Conservation (phyloP, 1,140 invertebrate genomes). For the Marisa cornuarietis region DNA sequence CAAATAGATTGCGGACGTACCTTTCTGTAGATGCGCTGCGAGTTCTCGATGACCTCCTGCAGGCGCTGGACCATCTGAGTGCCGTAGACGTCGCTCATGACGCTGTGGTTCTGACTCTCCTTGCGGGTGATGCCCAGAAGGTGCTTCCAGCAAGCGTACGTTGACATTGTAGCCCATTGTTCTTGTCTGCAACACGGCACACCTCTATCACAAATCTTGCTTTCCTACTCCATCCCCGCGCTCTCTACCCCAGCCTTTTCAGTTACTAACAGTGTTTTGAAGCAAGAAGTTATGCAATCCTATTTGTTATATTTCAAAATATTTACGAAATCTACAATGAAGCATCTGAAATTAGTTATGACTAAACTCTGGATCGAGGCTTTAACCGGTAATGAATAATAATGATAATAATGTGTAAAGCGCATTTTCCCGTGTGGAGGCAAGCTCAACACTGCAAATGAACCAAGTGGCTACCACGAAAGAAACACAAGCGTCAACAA, state of each 20-base stretch:
- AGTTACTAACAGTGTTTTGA: no score
- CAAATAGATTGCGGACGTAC: conserved; percentile 65
- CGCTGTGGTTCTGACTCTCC: conserved; percentile 86
- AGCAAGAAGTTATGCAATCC: no score
- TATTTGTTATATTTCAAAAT: no score
- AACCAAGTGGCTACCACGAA: no score
- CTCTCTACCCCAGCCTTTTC: no score
- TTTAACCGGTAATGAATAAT: no score
- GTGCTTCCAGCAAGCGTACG: conserved; percentile 91
- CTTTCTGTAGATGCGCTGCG: conserved; percentile 86
- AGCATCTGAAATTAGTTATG: background rate
- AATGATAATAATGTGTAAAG: no score
- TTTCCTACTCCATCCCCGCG: no score
- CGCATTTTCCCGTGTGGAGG: no score
- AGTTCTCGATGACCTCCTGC: conserved; percentile 87
- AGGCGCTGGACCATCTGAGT: conserved; percentile 84
- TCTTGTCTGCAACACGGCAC: conserved; percentile 76
- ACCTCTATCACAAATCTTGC: no score
- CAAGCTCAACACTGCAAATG: no score
- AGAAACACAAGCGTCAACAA: no score
- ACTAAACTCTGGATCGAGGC: background rate
- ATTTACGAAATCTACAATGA: background rate
- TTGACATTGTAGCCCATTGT: conserved; percentile 91
- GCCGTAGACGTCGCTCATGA: conserved; percentile 87
- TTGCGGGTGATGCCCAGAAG: conserved; percentile 87